Evolutionary conservation across 2,797 vertebrate genomes (phyloP).

Genomic region (Dicrostonyx torquatus): DNA sequence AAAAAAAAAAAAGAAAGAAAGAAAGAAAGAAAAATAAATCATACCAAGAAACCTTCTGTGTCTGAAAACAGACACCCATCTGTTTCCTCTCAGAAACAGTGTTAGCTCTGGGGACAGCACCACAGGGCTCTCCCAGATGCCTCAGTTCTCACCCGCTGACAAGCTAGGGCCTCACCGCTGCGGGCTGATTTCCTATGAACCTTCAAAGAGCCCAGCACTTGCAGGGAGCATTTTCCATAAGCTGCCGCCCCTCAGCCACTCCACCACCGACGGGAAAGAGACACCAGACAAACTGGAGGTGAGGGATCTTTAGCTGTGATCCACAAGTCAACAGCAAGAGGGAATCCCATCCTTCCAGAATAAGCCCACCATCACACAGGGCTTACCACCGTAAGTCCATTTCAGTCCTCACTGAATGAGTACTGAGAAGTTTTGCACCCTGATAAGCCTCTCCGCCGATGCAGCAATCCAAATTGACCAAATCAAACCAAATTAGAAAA

Average conservation of each 20-base stretch:
- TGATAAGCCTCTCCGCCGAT: no score
- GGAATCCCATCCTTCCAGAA: not conserved
- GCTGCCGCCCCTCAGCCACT: not conserved
- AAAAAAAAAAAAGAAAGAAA: no score
- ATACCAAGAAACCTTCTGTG: not conserved
- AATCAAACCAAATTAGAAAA: no score
- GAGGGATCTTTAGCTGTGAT: not conserved
- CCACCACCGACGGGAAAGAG: not conserved
- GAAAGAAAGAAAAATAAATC: constrained; percentile 26
- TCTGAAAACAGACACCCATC: not conserved
- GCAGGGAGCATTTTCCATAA: not conserved
- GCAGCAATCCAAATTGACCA: no score
- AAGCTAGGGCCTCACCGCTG: not conserved
- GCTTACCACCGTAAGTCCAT: not conserved
- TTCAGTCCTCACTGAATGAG: not conserved
- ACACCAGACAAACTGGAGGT: not conserved
- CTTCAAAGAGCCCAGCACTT: not conserved
- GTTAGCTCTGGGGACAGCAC: not conserved
- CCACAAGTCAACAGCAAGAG: not conserved
- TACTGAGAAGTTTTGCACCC: no score
- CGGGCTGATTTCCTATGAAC: not conserved
- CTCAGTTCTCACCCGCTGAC: not conserved
- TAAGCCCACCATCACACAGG: not conserved
- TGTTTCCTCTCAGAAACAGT: not conserved
- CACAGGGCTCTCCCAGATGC: not conserved